Evolutionary conservation across 2,113 vertebrate genomes (phyloP).

Genomic region (Kobus ellipsiprymnus): DNA sequence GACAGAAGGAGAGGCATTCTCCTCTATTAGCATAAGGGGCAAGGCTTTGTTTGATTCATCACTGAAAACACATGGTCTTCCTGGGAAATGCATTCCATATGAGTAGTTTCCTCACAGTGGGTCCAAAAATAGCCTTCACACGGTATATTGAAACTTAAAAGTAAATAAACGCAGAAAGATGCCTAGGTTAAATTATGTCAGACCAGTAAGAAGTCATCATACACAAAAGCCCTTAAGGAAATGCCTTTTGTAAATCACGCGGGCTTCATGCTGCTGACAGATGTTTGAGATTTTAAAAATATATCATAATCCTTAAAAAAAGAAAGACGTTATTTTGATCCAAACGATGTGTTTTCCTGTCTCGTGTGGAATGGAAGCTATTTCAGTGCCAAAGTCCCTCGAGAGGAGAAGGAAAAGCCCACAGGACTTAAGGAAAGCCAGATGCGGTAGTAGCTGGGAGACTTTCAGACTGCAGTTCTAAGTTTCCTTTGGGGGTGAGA

Average conservation of each 20-base stretch:
- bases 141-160: slow-evolving; percentile 48
- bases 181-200: slow-evolving; percentile 49
- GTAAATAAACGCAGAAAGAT: slow-evolving; percentile 59
- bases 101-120: slow-evolving; percentile 16
- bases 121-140: slow-evolving; percentile 59
- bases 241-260: slow-evolving; percentile 65
- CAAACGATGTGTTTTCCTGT: slow-evolving; percentile 70
- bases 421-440: neutral
- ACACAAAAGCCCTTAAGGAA: slow-evolving; percentile 53
- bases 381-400: slow-evolving; percentile 68
- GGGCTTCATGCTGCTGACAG: slow-evolving; percentile 71
- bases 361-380: slow-evolving; percentile 65
- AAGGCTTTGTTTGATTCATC: slow-evolving; percentile 68
- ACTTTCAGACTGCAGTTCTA: neutral
- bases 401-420: slow-evolving; percentile 46
- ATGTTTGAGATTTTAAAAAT: slow-evolving; percentile 73
- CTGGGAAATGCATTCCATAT: neutral
- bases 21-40: slow-evolving; percentile 40
- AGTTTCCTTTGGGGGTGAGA: slow-evolving; percentile 47
- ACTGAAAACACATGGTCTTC: slow-evolving; percentile 64
- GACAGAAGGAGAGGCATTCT: neutral
- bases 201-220: slow-evolving; percentile 58
- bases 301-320: slow-evolving; percentile 69
- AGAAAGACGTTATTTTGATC: slow-evolving; percentile 71
- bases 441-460: slow-evolving; percentile 54